Conservation (phyloP, 2,888 invertebrate genomes). For the Chydorus sphaericus region DNA sequence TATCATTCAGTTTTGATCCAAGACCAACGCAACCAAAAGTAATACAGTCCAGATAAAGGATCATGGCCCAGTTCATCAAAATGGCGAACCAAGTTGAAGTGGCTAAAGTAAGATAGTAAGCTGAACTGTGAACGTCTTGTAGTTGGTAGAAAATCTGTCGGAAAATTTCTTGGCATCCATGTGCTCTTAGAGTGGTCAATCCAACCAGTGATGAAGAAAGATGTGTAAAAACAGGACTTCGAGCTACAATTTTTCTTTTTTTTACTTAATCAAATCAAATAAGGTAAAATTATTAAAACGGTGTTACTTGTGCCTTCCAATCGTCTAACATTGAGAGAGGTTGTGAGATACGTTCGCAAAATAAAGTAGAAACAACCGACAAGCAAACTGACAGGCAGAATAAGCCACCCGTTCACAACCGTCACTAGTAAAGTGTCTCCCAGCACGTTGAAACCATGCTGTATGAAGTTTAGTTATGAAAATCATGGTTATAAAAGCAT, state of each 20-base stretch:
- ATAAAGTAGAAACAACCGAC: constrained; percentile 28
- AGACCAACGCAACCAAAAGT: constrained; percentile 69
- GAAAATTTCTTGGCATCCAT: constrained; percentile 62
- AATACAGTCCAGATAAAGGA: constrained; percentile 68
- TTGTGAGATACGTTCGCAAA: constrained; percentile 31
- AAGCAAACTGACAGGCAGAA: constrained; percentile 27
- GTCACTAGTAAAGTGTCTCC: constrained; percentile 35
- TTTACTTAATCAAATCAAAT: too few relatives aligned
- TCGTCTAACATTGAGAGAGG: constrained; percentile 34
- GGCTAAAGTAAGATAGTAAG: constrained; percentile 80
- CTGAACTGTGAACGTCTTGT: constrained; percentile 63
- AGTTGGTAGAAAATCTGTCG: constrained; percentile 56
- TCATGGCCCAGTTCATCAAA: constrained; percentile 77
- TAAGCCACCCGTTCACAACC: constrained; percentile 29
- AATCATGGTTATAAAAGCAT: neutral
- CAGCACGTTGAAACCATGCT: constrained; percentile 23
- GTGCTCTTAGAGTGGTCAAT: constrained; percentile 78
- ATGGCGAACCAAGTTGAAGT: constrained; percentile 87
- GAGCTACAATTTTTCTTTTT: constrained; percentile 38
- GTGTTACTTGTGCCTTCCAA: constrained; percentile 36
- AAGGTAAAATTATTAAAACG: too few relatives aligned
- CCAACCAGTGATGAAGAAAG: constrained; percentile 78
- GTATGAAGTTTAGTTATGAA: too few relatives aligned
- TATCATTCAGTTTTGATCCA: constrained; percentile 20
- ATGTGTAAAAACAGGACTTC: constrained; percentile 92